phyloP scores from a whole-genome alignment of 2,797 vertebrate species.

The Pitangus sulphuratus region DNA sequence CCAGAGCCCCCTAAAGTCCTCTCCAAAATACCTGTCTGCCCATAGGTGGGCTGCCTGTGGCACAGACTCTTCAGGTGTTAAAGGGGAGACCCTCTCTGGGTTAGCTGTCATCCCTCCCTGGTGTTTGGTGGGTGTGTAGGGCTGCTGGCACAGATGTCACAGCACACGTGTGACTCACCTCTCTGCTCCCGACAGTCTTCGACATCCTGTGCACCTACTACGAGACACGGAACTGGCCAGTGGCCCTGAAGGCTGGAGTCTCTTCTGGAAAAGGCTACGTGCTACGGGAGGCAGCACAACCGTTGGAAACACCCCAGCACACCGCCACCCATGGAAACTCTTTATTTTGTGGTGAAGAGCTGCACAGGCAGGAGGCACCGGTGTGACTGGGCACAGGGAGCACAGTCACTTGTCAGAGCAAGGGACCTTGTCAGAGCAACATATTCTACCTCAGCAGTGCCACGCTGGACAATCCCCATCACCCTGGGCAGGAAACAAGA shows the following conservation, averaged over 20 bases:
- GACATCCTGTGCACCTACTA: slow-evolving; percentile 84
- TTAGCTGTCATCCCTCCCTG: too few species aligned
- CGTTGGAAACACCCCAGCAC: not conserved
- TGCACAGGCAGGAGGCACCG: not conserved
- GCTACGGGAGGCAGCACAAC: slow-evolving; percentile 23
- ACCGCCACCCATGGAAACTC: not conserved
- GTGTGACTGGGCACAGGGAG: not conserved
- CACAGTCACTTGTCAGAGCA: not conserved
- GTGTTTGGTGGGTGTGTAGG: not conserved
- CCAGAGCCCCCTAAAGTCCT: not conserved
- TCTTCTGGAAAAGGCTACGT: slow-evolving; percentile 87
- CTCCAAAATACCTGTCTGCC: not conserved
- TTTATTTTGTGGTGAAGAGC: slow-evolving; percentile 12
- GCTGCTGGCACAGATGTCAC: not conserved
- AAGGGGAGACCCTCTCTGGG: not conserved
- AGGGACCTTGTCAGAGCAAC: not conserved
- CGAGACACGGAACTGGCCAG: slow-evolving; percentile 84
- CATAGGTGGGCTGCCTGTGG: not conserved
- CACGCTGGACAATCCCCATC: not conserved
- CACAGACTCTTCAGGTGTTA: not conserved
- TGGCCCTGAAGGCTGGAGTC: slow-evolving; percentile 84
- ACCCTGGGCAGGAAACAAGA: not conserved
- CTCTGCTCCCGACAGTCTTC: slow-evolving; percentile 80
- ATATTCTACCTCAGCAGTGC: not conserved
- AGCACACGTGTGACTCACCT: not conserved